phyloP scores from a whole-genome alignment of 2,113 vertebrate species.

The Myotis davidii region DNA sequence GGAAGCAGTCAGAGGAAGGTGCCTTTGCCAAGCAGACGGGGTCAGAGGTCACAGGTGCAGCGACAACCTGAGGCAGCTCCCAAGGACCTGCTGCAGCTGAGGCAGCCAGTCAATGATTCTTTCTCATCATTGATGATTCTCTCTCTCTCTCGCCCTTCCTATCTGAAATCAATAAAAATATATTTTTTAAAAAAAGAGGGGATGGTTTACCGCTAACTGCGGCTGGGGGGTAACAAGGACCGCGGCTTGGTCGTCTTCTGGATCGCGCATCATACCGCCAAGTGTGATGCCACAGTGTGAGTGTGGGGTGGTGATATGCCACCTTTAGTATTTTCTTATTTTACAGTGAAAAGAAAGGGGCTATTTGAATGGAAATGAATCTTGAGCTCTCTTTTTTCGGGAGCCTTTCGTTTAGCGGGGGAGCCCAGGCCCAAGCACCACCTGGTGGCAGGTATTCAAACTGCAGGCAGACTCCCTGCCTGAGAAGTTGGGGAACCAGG shows the following conservation, averaged over 20 bases:
- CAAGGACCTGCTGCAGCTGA: background rate
- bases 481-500: fast-evolving
- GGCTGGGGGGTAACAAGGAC: fast-evolving
- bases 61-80: fast-evolving
- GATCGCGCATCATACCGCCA: background rate
- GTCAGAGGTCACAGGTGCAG: background rate
- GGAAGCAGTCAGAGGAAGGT: background rate
- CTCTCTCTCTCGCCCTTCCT: no score
- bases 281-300: background rate
- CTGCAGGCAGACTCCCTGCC: background rate
- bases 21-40: background rate
- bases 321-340: background rate
- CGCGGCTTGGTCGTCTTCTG: background rate
- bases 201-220: no score
- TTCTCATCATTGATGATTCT: no score
- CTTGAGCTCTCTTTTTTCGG: background rate
- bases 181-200: no score
- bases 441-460: background rate
- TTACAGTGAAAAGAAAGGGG: background rate
- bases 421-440: background rate
- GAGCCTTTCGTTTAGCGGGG: background rate
- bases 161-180: no score
- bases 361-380: background rate
- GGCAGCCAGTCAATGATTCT: no score
- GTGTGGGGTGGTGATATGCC: background rate